Evolutionary conservation across 2,888 invertebrate genomes (phyloP), one percentile per base, ranked within the genome.

Genomic region (Dolichomitus sp.): DNA sequence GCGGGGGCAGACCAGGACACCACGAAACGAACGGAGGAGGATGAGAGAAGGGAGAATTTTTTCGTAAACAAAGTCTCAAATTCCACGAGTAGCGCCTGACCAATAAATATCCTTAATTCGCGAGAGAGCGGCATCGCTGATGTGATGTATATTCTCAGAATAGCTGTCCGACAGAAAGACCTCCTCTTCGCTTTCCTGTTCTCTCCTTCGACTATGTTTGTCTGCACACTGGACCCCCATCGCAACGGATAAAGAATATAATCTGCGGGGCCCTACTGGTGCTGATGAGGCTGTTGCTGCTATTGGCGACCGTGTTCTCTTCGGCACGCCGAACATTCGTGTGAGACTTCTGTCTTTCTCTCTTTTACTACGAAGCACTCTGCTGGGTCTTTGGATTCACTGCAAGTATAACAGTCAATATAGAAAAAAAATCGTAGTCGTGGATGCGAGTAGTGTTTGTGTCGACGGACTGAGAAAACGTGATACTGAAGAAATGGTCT

Each of bases 121-220:
- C 83, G 61, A 75, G 76, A 80, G 76, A 83, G 83, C 76, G 79
- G 72, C 75, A 76, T 66, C 70, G 81, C 82, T 88, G 87, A 89
- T 90, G 89, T 86, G 89, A 91, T 87, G 88, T 89, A 89, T 91
- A 90, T 91, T 92, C 91, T 88, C 81, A 87, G 91, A 91, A 92
- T 89, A 76, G 61, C 61, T 83, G 76, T 68, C 79, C 79, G 79
- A 61, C 83, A 72, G 79, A 83, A 72, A 76, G 72, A 76, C 61
- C 83, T 79, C 70, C 74, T 76, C 52, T 80, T 68, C 59, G 66
- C 76, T 75, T 68, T 66, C 19, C 75, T 72, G 66, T 61, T 68
- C 68, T 72, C 57, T 74, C 57, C 45, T 30, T 69, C 66, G 59
- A 61, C 57, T 42, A 42, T 19, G 23, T 45, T 54, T 45, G 79